phyloP scores from a whole-genome alignment of 2,888 invertebrate species.

The Mimas tiliae region DNA sequence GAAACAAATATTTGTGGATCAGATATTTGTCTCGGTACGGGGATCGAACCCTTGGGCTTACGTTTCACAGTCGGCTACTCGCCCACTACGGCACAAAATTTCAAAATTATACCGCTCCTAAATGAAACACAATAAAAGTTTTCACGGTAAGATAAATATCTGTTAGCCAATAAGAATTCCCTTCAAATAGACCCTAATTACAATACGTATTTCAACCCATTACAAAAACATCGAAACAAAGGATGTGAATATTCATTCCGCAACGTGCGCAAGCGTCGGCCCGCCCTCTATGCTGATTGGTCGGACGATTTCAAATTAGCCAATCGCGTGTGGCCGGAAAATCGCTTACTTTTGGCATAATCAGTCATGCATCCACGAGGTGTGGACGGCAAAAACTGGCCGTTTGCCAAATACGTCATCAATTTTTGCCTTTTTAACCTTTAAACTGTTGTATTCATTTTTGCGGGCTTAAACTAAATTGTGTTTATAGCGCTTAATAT shows the following conservation, averaged over 20 bases:
- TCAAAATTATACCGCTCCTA: no score
- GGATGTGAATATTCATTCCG: constrained; percentile 69
- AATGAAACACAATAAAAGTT: no score
- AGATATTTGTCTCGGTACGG: no score
- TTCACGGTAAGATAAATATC: not conserved
- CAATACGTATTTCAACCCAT: constrained; percentile 36
- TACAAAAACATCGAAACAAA: constrained; percentile 40
- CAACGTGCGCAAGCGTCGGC: constrained; percentile 72
- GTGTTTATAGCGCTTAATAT: not conserved
- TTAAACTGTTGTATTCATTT: not conserved
- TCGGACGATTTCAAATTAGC: constrained; percentile 65
- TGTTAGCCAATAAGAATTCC: constrained; percentile 32
- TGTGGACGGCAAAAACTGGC: constrained; percentile 25
- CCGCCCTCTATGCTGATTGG: constrained; percentile 78
- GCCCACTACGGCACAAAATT: no score
- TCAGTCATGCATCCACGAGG: constrained; percentile 73
- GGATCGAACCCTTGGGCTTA: no score
- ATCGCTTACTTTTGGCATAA: constrained; percentile 81
- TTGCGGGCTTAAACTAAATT: not conserved
- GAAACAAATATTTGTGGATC: no score
- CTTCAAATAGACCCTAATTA: constrained; percentile 41
- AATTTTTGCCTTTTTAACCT: constrained; percentile 2
- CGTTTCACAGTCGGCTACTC: no score
- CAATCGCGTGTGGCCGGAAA: constrained; percentile 66
- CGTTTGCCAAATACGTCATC: constrained; percentile 1